Conservation (phyloP, 2,113 vertebrate species). For the Lepisosteus osseus region DNA sequence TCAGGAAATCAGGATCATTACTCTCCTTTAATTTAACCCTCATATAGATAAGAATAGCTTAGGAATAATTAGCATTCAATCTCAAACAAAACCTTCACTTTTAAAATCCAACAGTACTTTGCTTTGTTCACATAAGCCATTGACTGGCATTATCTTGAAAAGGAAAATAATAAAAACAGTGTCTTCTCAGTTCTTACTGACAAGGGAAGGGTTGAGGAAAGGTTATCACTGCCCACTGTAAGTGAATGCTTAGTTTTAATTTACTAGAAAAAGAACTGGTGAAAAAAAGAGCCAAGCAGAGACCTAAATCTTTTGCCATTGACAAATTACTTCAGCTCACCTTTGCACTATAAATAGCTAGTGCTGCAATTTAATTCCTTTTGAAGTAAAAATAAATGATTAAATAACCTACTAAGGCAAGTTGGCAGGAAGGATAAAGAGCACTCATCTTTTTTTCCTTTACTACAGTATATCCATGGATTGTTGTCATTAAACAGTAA, state of each 20-base stretch:
- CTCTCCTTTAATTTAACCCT: no score
- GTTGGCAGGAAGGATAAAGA: conserved; percentile 28
- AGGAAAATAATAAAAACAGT: neutral
- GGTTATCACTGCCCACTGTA: neutral
- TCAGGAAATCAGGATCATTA: no score
- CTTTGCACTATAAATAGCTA: conserved; percentile 31
- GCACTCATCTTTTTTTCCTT: neutral
- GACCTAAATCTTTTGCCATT: conserved; percentile 23
- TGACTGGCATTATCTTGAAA: conserved; percentile 9
- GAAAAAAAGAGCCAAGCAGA: neutral
- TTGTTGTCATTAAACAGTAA: no score
- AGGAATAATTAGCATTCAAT: no score
- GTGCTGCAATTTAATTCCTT: conserved; percentile 37
- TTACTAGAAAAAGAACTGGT: neutral
- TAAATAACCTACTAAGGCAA: conserved; percentile 29
- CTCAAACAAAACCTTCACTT: neutral
- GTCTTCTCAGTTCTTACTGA: neutral
- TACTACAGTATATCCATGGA: neutral
- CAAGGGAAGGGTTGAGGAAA: neutral
- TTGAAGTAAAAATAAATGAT: conserved; percentile 26
- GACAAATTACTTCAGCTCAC: conserved; percentile 34
- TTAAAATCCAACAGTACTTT: neutral
- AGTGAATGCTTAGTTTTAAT: neutral
- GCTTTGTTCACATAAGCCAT: neutral
- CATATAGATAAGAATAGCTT: no score